A percentile compares a stretch with the other conserved stretches of the same genome.
Conservation (phyloP, 2,113 vertebrate species). For the Callipepla squamata region DNA sequence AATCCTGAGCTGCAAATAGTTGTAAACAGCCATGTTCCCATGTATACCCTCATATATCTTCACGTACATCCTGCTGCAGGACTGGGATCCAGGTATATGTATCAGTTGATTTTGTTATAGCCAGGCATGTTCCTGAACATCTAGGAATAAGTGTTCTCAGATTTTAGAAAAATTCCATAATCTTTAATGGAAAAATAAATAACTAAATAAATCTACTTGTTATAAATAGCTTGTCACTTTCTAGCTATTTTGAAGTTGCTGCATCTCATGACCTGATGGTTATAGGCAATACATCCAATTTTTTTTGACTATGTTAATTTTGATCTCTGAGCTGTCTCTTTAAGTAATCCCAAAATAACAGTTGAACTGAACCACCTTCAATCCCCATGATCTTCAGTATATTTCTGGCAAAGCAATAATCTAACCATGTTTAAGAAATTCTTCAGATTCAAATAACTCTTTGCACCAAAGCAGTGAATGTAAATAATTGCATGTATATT, state of each 20-base stretch:
- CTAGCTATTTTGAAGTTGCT: neutral
- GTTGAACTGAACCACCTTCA: neutral
- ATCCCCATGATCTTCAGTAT: neutral
- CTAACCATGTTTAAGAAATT: neutral
- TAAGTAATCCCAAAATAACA: neutral
- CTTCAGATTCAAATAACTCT: neutral
- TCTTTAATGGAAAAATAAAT: neutral
- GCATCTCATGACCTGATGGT: neutral
- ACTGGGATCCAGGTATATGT: neutral
- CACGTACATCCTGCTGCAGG: neutral
- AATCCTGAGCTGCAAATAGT: neutral
- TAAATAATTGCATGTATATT: accelerated
- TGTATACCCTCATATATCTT: accelerated
- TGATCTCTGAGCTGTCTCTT: neutral
- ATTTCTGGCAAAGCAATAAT: neutral
- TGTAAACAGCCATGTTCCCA: neutral
- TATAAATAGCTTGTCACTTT: neutral
- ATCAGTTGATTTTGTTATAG: neutral
- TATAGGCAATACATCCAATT: neutral
- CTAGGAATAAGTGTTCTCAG: neutral
- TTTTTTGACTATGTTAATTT: neutral
- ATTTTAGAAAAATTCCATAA: neutral
- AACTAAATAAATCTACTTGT: neutral
- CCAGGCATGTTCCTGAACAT: no score
- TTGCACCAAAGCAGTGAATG: neutral